Base-by-base conservation (phyloP, 2,888 invertebrate genomes). In the Pyrrhia umbra region DNA sequence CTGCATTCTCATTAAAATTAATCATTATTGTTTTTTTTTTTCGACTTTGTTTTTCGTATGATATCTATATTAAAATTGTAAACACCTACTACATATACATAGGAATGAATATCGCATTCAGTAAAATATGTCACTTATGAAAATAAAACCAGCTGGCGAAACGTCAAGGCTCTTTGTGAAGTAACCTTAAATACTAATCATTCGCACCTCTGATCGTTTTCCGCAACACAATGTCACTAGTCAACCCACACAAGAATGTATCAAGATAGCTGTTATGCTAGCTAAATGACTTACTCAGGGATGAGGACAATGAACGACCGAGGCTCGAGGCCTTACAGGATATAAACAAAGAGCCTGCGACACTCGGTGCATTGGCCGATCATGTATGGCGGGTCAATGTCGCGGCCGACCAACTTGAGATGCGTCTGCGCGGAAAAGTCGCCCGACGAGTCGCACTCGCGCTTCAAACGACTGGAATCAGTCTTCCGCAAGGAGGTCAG, bases 311-410 rank as follows among this genome's bases (percentile, higher is more conserved):
- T 82, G 85, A 85, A 86, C 84, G 79, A 79, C 79, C 75, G 75
- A 86, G 85, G 74, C 80, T 80, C 77, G 83, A 82, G 84, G 85
- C 83, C 85, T 85, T 85, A 84, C 87, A 92, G 94, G 92, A 92
- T 87, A 92, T 93, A 94, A 94, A 94, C 94, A 94, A 94, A 93
- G 92, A 94, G 92, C 85, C 94, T 94, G 91, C 91, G 91, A 93
- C 92, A 92, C 85, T 82, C 90, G 84, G 94, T 92, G 94, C 94
- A 93, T 91, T 93, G 94, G 86, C 94, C 94, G 93, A 90, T 89
- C 91, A 88, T 86, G 89, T 90, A 90, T 88, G 89, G 84, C 89
- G 89, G 94, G 93, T 95, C 95, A 94, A 94, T 94, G 94, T 94
- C 94, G 94, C 90, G 94, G 91, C 83, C 92, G 84, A 85, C 84